Evolutionary conservation across 1,140 invertebrate species (phyloP).

Genomic region (Hormaphis cornu): DNA sequence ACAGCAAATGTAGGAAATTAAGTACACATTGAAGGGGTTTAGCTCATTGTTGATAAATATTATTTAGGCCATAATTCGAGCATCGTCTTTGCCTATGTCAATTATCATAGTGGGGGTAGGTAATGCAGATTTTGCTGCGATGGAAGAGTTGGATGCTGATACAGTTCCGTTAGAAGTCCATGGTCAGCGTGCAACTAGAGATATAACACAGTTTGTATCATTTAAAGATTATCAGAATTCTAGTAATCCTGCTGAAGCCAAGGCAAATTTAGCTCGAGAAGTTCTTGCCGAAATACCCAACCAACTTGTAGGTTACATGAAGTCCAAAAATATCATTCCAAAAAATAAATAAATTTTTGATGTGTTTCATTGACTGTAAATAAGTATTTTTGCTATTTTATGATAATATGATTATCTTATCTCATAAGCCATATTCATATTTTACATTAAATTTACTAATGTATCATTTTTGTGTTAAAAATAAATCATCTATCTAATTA

Average conservation of each 20-base stretch:
- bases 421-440: too few relatives aligned
- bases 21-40: neutral
- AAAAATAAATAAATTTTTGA: conserved; percentile 16
- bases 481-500: too few relatives aligned
- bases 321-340: conserved; percentile 40
- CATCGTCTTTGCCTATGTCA: conserved; percentile 50
- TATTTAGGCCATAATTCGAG: conserved; percentile 45
- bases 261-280: conserved; percentile 48
- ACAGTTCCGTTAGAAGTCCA: conserved; percentile 45
- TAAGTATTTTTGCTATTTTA: neutral
- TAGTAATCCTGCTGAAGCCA: conserved; percentile 37
- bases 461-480: too few relatives aligned
- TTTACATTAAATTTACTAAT: too few relatives aligned
- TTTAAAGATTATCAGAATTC: conserved; percentile 44
- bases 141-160: conserved; percentile 54
- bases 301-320: conserved; percentile 53
- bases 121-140: conserved; percentile 49
- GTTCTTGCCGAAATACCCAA: conserved; percentile 54
- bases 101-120: conserved; percentile 56
- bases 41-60: conserved; percentile 25
- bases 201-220: conserved; percentile 56
- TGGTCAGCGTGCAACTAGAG: conserved; percentile 46
- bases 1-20: neutral
- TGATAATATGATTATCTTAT: neutral
- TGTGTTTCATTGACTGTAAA: neutral